A percentile compares a stretch with the other conserved stretches of the same genome.
Evolutionary conservation across 2,888 invertebrate species (phyloP).

Genomic region (Ceraclea dissimilis): DNA sequence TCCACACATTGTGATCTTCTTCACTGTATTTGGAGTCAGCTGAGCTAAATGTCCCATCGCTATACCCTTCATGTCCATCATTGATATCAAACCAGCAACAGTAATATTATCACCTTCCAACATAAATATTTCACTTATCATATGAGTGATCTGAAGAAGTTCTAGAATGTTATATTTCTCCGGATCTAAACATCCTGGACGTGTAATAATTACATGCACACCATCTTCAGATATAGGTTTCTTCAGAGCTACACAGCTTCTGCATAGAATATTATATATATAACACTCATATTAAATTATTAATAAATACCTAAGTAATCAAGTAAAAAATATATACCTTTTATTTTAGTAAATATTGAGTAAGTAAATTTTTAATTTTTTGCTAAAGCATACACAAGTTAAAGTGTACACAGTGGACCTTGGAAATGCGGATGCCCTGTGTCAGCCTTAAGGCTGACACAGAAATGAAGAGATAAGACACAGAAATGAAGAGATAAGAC

Average conservation of each 20-base stretch:
- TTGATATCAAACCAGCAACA: constrained; percentile 37
- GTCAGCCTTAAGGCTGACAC: no score
- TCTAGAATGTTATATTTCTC: constrained; percentile 35
- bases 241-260: constrained; percentile 29
- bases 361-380: no score
- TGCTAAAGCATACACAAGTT: no score
- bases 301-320: no score
- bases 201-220: constrained; percentile 45
- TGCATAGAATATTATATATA: background rate
- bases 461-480: no score
- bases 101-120: constrained; percentile 47
- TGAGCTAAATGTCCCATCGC: constrained; percentile 45
- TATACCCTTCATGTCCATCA: constrained; percentile 46
- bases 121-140: constrained; percentile 38
- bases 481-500: no score
- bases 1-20: constrained; percentile 39
- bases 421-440: no score
- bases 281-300: background rate
- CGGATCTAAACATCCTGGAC: constrained; percentile 45
- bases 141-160: constrained; percentile 30
- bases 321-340: no score
- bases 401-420: no score
- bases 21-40: constrained; percentile 45
- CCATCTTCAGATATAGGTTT: constrained; percentile 32
- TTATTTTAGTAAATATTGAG: no score